phyloP scores from a whole-genome alignment of 2,113 vertebrate genomes.

The Nematolebias whitei region DNA sequence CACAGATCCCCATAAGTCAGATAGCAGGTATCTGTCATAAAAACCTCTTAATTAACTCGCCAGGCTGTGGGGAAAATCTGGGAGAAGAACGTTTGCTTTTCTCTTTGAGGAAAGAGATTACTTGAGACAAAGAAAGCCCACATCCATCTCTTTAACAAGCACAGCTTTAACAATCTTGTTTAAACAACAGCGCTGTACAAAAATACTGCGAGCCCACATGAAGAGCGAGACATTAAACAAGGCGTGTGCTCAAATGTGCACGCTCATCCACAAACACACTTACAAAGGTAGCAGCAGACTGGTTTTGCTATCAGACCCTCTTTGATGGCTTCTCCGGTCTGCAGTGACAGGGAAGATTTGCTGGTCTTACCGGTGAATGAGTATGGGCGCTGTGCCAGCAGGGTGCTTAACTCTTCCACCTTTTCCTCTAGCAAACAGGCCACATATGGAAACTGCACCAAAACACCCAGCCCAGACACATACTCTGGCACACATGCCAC shows the following conservation, averaged over 20 bases:
- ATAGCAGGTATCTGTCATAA: conserved; percentile 42
- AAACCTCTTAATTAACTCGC: conserved; percentile 17
- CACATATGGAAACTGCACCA: neutral
- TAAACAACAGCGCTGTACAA: conserved; percentile 31
- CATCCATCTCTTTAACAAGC: conserved; percentile 38
- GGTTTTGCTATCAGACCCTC: conserved; percentile 55
- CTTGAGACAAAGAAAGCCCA: conserved; percentile 40
- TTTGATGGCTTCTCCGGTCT: conserved; percentile 29
- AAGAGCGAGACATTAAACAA: conserved; percentile 28
- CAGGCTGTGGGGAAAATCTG: conserved; percentile 25
- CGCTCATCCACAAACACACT: conserved; percentile 12
- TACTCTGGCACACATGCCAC: neutral
- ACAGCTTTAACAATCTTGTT: conserved; percentile 31
- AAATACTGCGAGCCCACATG: conserved; percentile 15
- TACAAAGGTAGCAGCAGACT: conserved; percentile 33
- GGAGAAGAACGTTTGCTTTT: conserved; percentile 14
- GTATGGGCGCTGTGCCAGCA: conserved; percentile 1
- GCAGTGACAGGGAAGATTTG: conserved; percentile 13
- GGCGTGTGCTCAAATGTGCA: conserved; percentile 1
- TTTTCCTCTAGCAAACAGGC: neutral
- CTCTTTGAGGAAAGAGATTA: conserved; percentile 22
- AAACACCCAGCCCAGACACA: conserved; percentile 9
- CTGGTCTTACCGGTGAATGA: neutral
- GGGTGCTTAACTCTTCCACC: neutral
- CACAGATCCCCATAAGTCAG: conserved; percentile 63